Percentiles rank a stretch among this genome's conserved stretches.
Evolutionary conservation across 2,888 invertebrate genomes (phyloP).

Genomic region (Lasioglossum malachurum): DNA sequence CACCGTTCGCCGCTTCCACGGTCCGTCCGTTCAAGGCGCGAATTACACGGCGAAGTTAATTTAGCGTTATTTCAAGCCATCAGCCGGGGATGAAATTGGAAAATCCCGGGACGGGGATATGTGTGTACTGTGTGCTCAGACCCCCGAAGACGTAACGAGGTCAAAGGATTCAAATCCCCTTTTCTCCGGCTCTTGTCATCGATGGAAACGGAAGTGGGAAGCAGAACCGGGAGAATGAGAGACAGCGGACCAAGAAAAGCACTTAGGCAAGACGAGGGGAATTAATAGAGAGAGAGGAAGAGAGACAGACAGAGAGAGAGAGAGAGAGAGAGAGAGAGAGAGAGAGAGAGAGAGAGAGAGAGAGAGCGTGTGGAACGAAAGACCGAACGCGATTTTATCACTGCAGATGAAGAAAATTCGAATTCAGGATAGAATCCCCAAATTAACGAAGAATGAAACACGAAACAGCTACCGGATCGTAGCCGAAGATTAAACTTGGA

Average conservation of each 20-base stretch:
- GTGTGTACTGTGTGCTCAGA: neutral
- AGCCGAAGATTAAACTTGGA: neutral
- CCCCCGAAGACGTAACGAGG: neutral
- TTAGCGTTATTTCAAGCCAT: neutral
- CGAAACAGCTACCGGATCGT: neutral
- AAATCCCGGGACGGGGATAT: neutral
- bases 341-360: constrained; percentile 12
- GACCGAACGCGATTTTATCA: constrained; percentile 32
- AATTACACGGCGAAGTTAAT: neutral
- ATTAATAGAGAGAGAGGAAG: constrained; percentile 39
- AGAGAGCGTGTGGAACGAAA: neutral
- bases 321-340: neutral
- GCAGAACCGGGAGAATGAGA: neutral
- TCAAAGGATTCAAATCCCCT: constrained; percentile 19
- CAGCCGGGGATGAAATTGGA: neutral
- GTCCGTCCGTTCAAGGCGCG: neutral
- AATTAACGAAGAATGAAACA: neutral
- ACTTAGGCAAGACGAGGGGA: constrained; percentile 36
- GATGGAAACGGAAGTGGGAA: neutral
- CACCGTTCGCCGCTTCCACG: neutral
- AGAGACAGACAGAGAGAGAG: constrained; percentile 14
- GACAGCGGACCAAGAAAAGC: constrained; percentile 26
- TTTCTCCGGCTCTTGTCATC: constrained; percentile 3
- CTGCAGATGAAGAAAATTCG: constrained; percentile 8
- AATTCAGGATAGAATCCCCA: neutral